Evolutionary conservation across 2,888 invertebrate species (phyloP).

Genomic region (Clistopyga incitator): DNA sequence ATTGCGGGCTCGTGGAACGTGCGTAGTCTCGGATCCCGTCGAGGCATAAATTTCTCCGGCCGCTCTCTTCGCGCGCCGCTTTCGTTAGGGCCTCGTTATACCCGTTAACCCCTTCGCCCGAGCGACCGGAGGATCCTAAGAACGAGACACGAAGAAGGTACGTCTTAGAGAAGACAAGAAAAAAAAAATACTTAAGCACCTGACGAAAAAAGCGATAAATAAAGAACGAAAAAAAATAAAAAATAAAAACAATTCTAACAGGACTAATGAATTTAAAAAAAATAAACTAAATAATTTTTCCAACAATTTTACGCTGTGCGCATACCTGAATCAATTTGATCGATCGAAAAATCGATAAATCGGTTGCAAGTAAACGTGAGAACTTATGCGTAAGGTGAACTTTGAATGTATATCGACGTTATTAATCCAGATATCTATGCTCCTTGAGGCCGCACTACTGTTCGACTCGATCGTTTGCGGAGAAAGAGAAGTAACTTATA

Average conservation of each 20-base stretch:
- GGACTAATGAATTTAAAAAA: too few species aligned
- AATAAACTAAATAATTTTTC: background rate
- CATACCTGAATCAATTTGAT: slow-evolving; percentile 25
- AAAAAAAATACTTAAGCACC: background rate
- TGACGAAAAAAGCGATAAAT: slow-evolving; percentile 4
- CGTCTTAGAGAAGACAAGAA: slow-evolving; percentile 2
- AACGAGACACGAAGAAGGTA: slow-evolving; percentile 23
- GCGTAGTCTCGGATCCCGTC: slow-evolving; percentile 34
- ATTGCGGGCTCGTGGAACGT: slow-evolving; percentile 32
- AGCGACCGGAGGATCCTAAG: background rate
- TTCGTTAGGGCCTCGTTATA: slow-evolving; percentile 33
- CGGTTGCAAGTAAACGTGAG: slow-evolving; percentile 29
- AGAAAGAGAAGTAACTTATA: slow-evolving; percentile 13
- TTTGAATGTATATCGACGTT: slow-evolving; percentile 3
- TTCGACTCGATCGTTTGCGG: background rate
- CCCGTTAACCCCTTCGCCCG: slow-evolving; percentile 25
- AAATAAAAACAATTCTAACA: too few species aligned
- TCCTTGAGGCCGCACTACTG: background rate
- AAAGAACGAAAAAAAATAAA: too few species aligned
- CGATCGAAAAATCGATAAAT: slow-evolving; percentile 11
- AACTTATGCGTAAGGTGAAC: slow-evolving; percentile 29
- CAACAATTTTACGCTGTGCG: too few species aligned
- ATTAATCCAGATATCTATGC: slow-evolving; percentile 3
- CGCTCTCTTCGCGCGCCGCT: slow-evolving; percentile 34
- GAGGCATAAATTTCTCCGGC: slow-evolving; percentile 28